Conservation (phyloP, 2,888 invertebrate species). For the Tigriopus californicus region DNA sequence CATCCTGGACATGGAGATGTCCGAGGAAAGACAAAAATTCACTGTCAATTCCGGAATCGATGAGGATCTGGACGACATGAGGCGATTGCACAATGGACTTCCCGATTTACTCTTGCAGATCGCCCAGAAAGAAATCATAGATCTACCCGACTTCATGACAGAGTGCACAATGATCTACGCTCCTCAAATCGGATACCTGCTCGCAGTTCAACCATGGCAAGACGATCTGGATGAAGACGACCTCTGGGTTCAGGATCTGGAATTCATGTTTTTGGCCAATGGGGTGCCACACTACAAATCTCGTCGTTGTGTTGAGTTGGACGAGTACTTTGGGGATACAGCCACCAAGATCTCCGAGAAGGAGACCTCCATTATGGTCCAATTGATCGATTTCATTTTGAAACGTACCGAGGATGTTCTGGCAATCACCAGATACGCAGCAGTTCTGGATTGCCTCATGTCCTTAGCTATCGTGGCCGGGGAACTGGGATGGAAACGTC, state of each 20-base stretch:
- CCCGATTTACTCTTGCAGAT: constrained; percentile 51
- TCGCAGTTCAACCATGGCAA: constrained; percentile 50
- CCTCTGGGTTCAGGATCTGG: constrained; percentile 42
- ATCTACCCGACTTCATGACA: constrained; percentile 35
- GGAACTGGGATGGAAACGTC: constrained; percentile 44
- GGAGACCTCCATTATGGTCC: constrained; percentile 55
- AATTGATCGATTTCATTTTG: constrained; percentile 41
- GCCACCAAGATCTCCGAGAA: constrained; percentile 56
- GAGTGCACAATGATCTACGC: constrained; percentile 47
- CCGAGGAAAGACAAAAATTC: constrained; percentile 42
- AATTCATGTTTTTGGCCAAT: constrained; percentile 49
- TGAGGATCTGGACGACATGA: constrained; percentile 50
- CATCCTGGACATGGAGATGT: constrained; percentile 48
- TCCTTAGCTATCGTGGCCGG: constrained; percentile 44
- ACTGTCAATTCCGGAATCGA: constrained; percentile 56
- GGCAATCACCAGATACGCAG: constrained; percentile 38
- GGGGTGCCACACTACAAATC: constrained; percentile 51
- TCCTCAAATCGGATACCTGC: constrained; percentile 56
- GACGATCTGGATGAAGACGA: constrained; percentile 36
- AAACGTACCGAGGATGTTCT: constrained; percentile 38
- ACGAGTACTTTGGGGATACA: constrained; percentile 54
- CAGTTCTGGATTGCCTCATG: constrained; percentile 50
- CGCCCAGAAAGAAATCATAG: constrained; percentile 45
- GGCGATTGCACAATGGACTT: constrained; percentile 45
- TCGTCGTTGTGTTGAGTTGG: constrained; percentile 48